Evolutionary conservation across 2,888 invertebrate genomes (phyloP), one percentile per base, ranked within the genome.

Genomic region (Kuschelorhynchus macadamiae): DNA sequence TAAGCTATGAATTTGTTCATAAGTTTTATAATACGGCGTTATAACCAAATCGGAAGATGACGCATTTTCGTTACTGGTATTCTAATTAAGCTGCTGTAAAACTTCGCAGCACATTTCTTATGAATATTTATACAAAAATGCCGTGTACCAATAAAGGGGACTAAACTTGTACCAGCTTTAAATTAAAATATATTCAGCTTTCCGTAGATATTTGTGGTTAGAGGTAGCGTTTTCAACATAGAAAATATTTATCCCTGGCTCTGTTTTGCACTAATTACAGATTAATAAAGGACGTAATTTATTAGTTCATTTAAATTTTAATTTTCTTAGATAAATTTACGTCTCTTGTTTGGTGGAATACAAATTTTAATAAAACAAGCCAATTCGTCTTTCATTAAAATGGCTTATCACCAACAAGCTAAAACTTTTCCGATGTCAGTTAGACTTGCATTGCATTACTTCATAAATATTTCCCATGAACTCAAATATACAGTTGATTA

Each of bases 91-190:
- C 56, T 52, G 57, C 25, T 50, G 56, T 62, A 33, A 67, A 67
- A 67, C 62, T 67, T 67, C 44, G 61, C 50, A 56, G 67, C 67
- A 61, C 46, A 55, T 67, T 62, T 61, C 67, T 68, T 59, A 68
- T 68, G 63, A 68, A 68, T 68, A 68, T 68, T 68, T 68, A 68
- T 68, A 63, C 57, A 59, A 68, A 67, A 68, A 68, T 53, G 18
- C 57, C 57, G 41, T 68, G 50, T 56, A 61, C 67, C 61, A 67
- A 67, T 67, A 67, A 63, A 60, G 68, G 68, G 68, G 63, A 68
- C 63, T 57, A 63, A 68, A 68, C 59, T 68, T 68, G 59, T 59
- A 68, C 68, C 63, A 63, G 68, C 63, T 68, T 68, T 63, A 63
- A 63, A 68, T 68, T 63, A 68, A 68, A 68, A 68, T 68, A 44